A percentile compares a stretch with the other conserved stretches of the same genome.
Conservation (phyloP, 2,797 vertebrate genomes). For the Pelobates cultripes region DNA sequence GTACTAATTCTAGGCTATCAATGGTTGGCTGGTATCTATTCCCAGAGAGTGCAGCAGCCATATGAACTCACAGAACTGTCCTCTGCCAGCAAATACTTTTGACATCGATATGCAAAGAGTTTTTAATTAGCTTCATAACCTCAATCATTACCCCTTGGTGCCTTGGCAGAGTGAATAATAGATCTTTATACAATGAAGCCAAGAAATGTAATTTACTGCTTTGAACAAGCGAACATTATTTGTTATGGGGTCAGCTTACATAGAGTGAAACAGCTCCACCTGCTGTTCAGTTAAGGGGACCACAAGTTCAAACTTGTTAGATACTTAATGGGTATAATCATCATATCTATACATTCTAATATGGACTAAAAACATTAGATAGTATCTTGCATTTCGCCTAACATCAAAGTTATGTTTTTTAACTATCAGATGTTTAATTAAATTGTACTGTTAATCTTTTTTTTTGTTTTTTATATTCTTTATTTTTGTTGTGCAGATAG, state of each 20-base stretch:
- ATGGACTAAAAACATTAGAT: no score
- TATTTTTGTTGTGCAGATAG: no score
- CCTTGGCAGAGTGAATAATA: slow-evolving; percentile 58
- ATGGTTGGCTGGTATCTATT: no score
- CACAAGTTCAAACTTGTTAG: background rate
- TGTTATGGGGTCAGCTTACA: background rate
- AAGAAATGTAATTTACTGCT: slow-evolving; percentile 55
- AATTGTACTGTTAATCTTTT: no score
- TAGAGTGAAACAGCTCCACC: slow-evolving; percentile 58
- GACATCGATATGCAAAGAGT: slow-evolving; percentile 35
- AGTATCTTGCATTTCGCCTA: no score
- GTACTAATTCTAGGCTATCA: no score
- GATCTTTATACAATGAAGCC: slow-evolving; percentile 48
- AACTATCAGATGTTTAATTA: no score
- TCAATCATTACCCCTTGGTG: slow-evolving; percentile 49
- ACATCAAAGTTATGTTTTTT: no score
- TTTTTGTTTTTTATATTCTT: no score
- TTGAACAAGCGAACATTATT: background rate
- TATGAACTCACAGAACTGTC: background rate
- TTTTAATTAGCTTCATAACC: slow-evolving; percentile 61
- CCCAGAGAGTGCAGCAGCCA: no score
- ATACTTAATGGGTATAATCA: no score
- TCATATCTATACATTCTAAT: no score
- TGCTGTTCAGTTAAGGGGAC: slow-evolving; percentile 38
- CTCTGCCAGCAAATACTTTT: slow-evolving; percentile 22